Percentiles rank a stretch among this genome's conserved stretches.
Conservation (phyloP, 2,797 vertebrate species). For the Schizopygopsis malacanthus region DNA sequence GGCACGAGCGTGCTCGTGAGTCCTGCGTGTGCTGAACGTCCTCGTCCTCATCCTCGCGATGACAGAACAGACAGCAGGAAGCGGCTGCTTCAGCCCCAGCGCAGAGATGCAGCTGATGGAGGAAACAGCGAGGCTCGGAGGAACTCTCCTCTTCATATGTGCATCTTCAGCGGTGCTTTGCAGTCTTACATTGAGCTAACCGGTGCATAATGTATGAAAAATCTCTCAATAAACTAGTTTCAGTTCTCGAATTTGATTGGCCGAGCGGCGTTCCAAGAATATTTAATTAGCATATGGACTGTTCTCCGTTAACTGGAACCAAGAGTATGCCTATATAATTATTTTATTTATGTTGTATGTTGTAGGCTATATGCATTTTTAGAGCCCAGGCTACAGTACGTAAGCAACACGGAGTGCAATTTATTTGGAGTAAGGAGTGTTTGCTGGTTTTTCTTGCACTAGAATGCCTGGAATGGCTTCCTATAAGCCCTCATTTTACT, state of each 20-base stretch:
- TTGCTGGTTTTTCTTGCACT: too few species aligned
- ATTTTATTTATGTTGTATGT: not conserved
- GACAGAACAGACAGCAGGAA: conserved; percentile 50
- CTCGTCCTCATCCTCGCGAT: conserved; percentile 66
- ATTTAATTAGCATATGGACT: not conserved
- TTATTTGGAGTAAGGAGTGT: too few species aligned
- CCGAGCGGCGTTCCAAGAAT: not conserved
- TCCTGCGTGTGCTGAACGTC: conserved; percentile 13
- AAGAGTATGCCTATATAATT: not conserved
- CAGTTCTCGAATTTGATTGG: not conserved
- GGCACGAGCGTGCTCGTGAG: not conserved
- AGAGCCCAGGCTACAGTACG: not conserved
- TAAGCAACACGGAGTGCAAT: not conserved
- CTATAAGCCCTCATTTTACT: too few species aligned
- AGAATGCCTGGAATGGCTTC: too few species aligned
- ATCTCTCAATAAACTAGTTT: not conserved
- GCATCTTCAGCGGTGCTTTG: not conserved
- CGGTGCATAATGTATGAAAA: not conserved
- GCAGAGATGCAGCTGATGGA: conserved; percentile 7
- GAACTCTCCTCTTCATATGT: not conserved
- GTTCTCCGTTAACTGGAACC: not conserved
- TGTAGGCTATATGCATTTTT: not conserved
- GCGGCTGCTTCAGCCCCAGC: conserved; percentile 33
- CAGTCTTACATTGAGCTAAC: too few species aligned
- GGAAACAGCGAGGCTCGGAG: conserved; percentile 3